phyloP scores from a whole-genome alignment of 53 echinoderm and acorn worm species.

The Crossaster papposus region DNA sequence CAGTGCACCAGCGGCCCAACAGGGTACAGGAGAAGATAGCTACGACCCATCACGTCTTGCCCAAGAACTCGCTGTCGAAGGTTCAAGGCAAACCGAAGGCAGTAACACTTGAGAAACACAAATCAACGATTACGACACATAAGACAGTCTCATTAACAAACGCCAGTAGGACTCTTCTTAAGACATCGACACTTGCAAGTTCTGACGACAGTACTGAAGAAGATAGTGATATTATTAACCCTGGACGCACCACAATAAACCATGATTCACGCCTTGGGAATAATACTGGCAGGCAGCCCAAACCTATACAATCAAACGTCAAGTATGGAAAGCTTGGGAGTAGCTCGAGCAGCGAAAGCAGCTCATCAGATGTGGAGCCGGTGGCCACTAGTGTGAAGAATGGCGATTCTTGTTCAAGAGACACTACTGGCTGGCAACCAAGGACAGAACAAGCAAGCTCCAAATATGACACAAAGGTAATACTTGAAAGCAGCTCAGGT shows the following conservation, averaged over 20 bases:
- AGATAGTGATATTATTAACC: neutral
- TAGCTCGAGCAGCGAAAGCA: neutral
- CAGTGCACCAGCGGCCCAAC: neutral
- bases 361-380: neutral
- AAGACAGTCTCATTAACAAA: neutral
- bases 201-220: neutral
- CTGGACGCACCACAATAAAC: neutral
- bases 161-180: neutral
- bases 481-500: neutral
- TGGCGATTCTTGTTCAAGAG: constrained; percentile 16
- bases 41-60: neutral
- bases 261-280: neutral
- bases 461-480: neutral
- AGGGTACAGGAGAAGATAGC: neutral
- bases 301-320: neutral
- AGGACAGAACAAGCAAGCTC: neutral
- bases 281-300: neutral
- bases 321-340: neutral
- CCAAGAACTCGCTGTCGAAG: neutral
- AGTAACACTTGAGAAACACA: neutral
- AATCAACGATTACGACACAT: neutral
- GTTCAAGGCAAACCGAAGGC: neutral
- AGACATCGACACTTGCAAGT: neutral
- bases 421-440: constrained; percentile 17
- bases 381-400: neutral